Evolutionary conservation across 2,888 invertebrate genomes (phyloP).

Genomic region (Azorinus chamasolen): DNA sequence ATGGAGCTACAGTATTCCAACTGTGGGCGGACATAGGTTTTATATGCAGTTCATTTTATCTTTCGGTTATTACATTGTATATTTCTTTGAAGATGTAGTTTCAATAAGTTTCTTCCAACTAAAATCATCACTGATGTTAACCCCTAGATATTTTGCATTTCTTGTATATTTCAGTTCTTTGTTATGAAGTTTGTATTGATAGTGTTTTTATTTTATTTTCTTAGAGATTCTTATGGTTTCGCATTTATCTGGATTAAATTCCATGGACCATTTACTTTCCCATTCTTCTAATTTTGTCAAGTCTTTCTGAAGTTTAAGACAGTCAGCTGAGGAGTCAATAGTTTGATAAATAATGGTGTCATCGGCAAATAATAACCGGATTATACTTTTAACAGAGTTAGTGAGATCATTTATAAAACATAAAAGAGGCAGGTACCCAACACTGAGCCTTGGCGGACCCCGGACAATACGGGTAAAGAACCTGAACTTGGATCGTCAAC

Average conservation of each 20-base stretch:
- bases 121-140: background rate
- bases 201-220: slow-evolving; percentile 5
- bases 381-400: slow-evolving; percentile 3
- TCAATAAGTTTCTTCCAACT: slow-evolving; percentile 16
- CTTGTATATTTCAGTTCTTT: slow-evolving; percentile 8
- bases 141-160: slow-evolving; percentile 12
- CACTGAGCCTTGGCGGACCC: no score
- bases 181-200: slow-evolving; percentile 16
- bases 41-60: slow-evolving; percentile 16
- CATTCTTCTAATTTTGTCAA: slow-evolving; percentile 9
- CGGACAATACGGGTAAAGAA: background rate
- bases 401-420: background rate
- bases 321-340: background rate
- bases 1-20: slow-evolving; percentile 16
- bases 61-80: slow-evolving; percentile 9
- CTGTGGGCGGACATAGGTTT: slow-evolving; percentile 23
- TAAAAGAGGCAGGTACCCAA: no score
- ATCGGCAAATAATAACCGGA: slow-evolving; percentile 16
- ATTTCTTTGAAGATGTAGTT: slow-evolving; percentile 6
- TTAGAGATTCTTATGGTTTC: slow-evolving; percentile 1
- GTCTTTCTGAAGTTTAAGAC: slow-evolving; percentile 1
- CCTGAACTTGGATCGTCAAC: slow-evolving; percentile 2
- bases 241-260: slow-evolving; percentile 22
- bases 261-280: slow-evolving; percentile 17
- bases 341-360: slow-evolving; percentile 15